A percentile compares a stretch with the other conserved stretches of the same genome.
Evolutionary conservation across 2,113 vertebrate species (phyloP).

Genomic region (Aplodontia rufa): DNA sequence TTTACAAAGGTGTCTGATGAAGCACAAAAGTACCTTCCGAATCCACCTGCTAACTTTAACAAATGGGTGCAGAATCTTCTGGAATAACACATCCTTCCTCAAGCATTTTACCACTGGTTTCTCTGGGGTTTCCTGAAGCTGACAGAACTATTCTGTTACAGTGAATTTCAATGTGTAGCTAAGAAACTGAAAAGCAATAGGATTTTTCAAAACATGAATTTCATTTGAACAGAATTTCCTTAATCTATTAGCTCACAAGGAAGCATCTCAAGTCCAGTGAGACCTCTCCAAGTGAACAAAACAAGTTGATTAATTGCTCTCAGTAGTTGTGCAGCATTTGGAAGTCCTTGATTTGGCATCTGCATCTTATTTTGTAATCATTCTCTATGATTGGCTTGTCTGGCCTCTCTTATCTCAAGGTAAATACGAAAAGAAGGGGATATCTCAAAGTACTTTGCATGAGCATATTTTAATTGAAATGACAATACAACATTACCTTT

Average conservation of each 20-base stretch:
- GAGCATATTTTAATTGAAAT: neutral
- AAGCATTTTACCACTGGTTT: neutral
- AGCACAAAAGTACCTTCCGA: neutral
- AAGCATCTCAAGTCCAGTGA: neutral
- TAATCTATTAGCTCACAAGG: neutral
- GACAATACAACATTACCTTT: neutral
- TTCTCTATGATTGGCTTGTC: neutral
- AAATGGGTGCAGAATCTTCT: neutral
- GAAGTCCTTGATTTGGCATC: neutral
- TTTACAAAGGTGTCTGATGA: neutral
- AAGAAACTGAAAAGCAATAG: neutral
- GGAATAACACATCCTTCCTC: neutral
- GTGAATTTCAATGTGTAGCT: neutral
- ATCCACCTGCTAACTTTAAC: neutral
- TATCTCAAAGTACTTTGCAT: neutral
- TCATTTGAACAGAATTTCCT: constrained; percentile 40
- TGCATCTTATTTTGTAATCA: neutral
- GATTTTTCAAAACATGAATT: neutral
- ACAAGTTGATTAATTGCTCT: neutral
- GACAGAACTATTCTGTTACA: neutral
- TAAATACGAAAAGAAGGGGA: neutral
- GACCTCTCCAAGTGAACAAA: neutral
- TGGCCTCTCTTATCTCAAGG: no score
- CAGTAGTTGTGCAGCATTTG: neutral
- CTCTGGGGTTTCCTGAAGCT: neutral